Evolutionary conservation across 1,140 invertebrate genomes (phyloP).

Genomic region (Aphidius gifuensis): DNA sequence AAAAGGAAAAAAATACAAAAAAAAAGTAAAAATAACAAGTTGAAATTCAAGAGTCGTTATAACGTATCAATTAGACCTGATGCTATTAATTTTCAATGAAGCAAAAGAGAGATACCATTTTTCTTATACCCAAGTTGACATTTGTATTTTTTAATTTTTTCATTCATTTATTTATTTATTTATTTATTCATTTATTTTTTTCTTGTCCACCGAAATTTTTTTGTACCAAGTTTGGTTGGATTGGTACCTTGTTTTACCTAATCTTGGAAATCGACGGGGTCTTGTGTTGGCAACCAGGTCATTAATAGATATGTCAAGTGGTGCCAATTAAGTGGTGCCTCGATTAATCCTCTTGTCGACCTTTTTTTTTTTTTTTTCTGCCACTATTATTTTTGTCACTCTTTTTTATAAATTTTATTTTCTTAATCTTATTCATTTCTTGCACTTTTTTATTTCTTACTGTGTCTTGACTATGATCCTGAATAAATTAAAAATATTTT

Average conservation of each 20-base stretch:
- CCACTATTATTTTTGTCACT: no score
- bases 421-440: no score
- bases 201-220: not conserved
- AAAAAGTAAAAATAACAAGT: no score
- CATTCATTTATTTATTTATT: not conserved
- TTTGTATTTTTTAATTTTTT: constrained; percentile 31
- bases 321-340: constrained; percentile 37
- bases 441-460: no score
- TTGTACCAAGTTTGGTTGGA: not conserved
- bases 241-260: constrained; percentile 29
- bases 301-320: constrained; percentile 43
- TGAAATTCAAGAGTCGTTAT: constrained; percentile 30
- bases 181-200: constrained; percentile 11
- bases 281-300: constrained; percentile 21
- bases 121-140: constrained; percentile 37
- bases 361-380: no score
- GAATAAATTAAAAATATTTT: not conserved
- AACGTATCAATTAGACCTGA: constrained; percentile 44
- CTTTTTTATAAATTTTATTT: no score
- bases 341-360: constrained; percentile 34
- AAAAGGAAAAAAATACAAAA: no score
- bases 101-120: constrained; percentile 25
- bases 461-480: constrained; percentile 4
- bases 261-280: constrained; percentile 35
- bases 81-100: constrained; percentile 42